Base-by-base conservation (phyloP, 2,888 invertebrate species). In the Holacanthella duospinosa region DNA sequence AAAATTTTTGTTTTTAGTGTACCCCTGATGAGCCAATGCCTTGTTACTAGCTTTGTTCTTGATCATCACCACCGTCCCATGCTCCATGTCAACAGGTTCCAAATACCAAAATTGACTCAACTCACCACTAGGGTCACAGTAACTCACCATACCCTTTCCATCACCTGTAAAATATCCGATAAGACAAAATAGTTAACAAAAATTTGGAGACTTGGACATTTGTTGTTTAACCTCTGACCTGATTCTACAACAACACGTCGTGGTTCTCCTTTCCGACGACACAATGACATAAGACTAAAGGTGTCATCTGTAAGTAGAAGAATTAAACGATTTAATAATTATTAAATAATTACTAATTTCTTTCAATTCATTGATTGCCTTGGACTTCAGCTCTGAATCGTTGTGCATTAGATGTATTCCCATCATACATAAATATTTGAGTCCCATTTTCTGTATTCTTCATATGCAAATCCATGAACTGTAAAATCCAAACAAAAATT, bases 331-430 rank as follows among this genome's bases (percentile, higher is more conserved):
- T 12, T 21, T 55, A 21, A 48, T 4, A n/a, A 48, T 48, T 9
- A 21, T 4, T 9, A 48, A n/a, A 16, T 48, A 48, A 9, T 53
- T 53, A 9, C 53, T 21, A 53, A 53, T 53, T 53, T 53, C 21
- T 55, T 12, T 27, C 6, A n/a, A 55, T 21, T 48, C 48, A 4
- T 21, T n/a, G n/a, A n/a, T n/a, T 4, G 29, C 57, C 57, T 57
- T 57, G 12, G 29, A 57, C 57, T 29, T 57, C 57, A 3, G 36
- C 57, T 29, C 57, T 4, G 36, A 57, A 57, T 21, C 29, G 9
- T 25, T 57, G 57, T 16, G 57, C 57, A 29, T 57, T 57, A 9
- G 57, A 57, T 3, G 57, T 57, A 21, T 57, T 57, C 21, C 57
- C 57, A 28, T 57, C 36, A 19, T 29, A 57, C 2, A 29, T 29